Evolutionary conservation across 2,113 vertebrate species (phyloP).

Genomic region (Tiliqua scincoides): DNA sequence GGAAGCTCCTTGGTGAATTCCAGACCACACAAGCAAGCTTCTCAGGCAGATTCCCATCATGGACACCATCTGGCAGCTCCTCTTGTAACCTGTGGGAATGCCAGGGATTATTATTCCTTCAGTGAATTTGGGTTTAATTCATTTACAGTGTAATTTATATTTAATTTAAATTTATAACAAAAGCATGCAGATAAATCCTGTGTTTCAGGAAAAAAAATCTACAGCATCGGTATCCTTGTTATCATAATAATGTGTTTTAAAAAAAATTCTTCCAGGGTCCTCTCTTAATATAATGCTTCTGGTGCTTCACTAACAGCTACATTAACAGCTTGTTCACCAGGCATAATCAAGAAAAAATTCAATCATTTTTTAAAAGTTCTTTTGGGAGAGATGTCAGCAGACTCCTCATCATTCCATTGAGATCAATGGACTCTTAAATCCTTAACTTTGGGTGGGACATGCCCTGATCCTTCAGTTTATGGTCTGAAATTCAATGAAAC

Average conservation of each 20-base stretch:
- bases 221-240: neutral
- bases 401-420: neutral
- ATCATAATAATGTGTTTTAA: neutral
- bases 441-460: neutral
- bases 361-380: neutral
- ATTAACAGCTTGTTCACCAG: neutral
- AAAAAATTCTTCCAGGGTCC: neutral
- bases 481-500: neutral
- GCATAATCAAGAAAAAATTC: neutral
- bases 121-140: constrained; percentile 1
- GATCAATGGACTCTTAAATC: neutral
- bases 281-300: neutral
- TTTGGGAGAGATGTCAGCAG: neutral
- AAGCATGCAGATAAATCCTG: neutral
- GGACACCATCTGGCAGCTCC: constrained; percentile 31
- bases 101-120: neutral
- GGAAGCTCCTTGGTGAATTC: constrained; percentile 48
- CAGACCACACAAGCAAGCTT: constrained; percentile 41
- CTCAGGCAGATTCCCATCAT: constrained; percentile 26
- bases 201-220: neutral
- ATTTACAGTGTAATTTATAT: neutral
- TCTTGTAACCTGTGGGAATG: constrained; percentile 12
- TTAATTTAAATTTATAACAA: neutral
- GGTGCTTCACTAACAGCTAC: neutral
- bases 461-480: neutral